These are phyloP conservation scores for Bos indicus DNA, from an alignment of 2,113 vertebrate species.

Conservation along the genomic window DNA sequence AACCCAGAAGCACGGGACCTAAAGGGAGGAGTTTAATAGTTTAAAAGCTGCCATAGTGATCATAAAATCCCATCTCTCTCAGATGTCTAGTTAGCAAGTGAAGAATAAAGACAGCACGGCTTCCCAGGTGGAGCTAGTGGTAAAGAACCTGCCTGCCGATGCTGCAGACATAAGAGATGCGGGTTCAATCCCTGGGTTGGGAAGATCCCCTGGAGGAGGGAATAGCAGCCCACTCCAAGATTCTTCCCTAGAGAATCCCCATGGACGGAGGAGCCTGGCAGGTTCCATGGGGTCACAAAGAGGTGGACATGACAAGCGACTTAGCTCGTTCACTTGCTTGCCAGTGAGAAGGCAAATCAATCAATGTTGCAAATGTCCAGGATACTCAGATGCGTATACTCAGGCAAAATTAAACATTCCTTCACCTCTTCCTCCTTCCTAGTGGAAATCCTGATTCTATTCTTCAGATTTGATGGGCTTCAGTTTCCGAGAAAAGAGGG, in stretches of 20 bases:
- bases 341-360: background rate
- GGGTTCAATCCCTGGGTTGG: background rate
- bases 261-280: background rate
- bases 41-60: background rate
- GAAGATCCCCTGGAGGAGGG: background rate
- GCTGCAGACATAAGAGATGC: background rate
- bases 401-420: background rate
- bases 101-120: background rate
- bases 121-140: background rate
- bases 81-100: background rate
- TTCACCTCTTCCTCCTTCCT: background rate
- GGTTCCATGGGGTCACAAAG: background rate
- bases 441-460: background rate
- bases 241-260: background rate
- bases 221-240: background rate
- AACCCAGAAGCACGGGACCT: background rate
- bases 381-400: fast-evolving
- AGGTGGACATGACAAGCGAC: background rate
- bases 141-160: background rate
- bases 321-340: background rate
- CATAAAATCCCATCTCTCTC: background rate
- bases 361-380: background rate
- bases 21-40: background rate
- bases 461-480: background rate
- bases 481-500: background rate